Evolutionary conservation across 2,888 invertebrate genomes (phyloP), one percentile per base, ranked within the genome.

Genomic region (Abrostola triplasia): DNA sequence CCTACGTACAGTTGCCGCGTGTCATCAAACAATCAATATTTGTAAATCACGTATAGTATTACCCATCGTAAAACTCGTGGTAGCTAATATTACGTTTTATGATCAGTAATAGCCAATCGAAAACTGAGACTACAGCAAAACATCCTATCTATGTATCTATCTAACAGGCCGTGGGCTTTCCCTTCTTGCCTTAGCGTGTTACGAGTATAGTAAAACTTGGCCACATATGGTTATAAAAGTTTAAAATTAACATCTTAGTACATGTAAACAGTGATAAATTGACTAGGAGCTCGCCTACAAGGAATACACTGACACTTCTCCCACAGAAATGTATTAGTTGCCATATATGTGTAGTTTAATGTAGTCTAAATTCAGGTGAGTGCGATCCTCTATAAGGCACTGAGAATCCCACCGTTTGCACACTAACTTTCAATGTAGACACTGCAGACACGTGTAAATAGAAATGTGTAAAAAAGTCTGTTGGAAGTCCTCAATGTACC

Each of bases 41-140:
- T n/a, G 36, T 48, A 7, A 36, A 59, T 64, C 59, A 55, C 40
- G 36, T 49, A 24, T 24, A 24, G 50, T 53, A 72, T 66, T 73
- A 62, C 47, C 37, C 49, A 57, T 71, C 56, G 56, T 63, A 58
- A 60, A 73, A 65, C 52, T 41, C 54, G 37, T 48, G 54, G 56
- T 59, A 41, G 67, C 55, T 40, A 54, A 54, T 47, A 60, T 44
- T 59, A 36, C n/a, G 51, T 61, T 73, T 73, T 62, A 77, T 56
- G 53, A 61, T 41, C 50, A 59, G 47, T 42, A 54, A 61, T 58
- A 60, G 40, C 47, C 59, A 55, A 54, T 49, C 49, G 51, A 64
- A 47, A 56, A 47, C 40, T 11, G 37, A 47, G 53, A 41, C 40
- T 10, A 13, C 13, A 52, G 36, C 10, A 5, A 42, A 67, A 56